Base-by-base conservation (phyloP, 2,113 vertebrate genomes). In the Protobothrops mucrosquamatus region DNA sequence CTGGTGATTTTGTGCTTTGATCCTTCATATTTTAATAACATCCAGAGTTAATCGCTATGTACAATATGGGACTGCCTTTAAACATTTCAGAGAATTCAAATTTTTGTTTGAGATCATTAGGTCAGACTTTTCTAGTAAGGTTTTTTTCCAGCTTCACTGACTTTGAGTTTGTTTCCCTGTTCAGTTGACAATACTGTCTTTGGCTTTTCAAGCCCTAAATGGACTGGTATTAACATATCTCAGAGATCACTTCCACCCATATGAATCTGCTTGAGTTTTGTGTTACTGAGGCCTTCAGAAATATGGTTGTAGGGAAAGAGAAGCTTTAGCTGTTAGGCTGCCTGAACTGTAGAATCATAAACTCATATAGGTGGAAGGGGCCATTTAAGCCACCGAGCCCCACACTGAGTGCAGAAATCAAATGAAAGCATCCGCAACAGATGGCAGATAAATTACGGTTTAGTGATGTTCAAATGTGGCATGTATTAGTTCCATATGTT, bases 271-370 rank as follows among this genome's bases (percentile, higher is more conserved):
- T 88, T n/a, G 29, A 88, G 87, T 54, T 54, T 54, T 54, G 26
- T 88, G 51, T 88, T 88, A 52, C 51, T 55, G 51, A n/a, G 51
- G 6, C 14, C 51, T 54, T 88, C 51, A 54, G 51, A 88, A 88
- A n/a, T 88, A 52, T 54, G 51, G 51, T 48, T 54, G 24, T n/a
- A 54, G 51, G 15, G 48, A n/a, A 87, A 22, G 11, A 88, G 46
- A 88, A 52, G 48, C 51, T 26, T 55, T 88, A 54, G 26, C 48
- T n/a, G 51, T 54, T 54, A 26, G 51, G 48, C 26, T 55, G 51
- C 87, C 51, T 88, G 87, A 88, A 88, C 87, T 88, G 74, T 81
- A 81, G 34, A 81, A 81, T 81, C 74, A 81, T 81, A 81, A 81
- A 81, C 74, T 81, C 74, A 81, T 43, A 43, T 81, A 81, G 74